These are phyloP conservation scores for Oreortyx pictus DNA, from an alignment of 2,797 vertebrate species.

Conservation along the genomic window DNA sequence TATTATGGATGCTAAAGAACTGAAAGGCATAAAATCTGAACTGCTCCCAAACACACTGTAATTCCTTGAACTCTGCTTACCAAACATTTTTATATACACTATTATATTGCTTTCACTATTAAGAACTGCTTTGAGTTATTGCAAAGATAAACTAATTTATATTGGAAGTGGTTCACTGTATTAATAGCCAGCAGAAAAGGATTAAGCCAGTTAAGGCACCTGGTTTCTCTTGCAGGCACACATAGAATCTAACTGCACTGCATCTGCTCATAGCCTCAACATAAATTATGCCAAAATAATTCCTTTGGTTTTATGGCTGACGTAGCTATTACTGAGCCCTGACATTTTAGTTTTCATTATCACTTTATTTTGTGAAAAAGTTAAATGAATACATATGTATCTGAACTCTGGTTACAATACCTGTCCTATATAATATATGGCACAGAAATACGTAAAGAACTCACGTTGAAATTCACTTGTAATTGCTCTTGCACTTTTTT, in stretches of 20 bases:
- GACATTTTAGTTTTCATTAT: neutral
- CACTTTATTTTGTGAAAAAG: neutral
- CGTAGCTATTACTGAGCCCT: neutral
- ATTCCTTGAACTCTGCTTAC: neutral
- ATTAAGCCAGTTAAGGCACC: neutral
- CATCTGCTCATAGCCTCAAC: neutral
- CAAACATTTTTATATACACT: neutral
- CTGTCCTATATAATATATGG: neutral
- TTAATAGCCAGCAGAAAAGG: neutral
- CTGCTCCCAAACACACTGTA: neutral
- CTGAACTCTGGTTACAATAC: neutral
- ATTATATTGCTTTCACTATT: neutral
- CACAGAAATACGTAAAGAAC: neutral
- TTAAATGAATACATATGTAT: neutral
- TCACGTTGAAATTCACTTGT: neutral
- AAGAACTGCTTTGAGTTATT: neutral
- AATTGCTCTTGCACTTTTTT: constrained; percentile 33
- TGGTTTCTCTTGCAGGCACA: neutral
- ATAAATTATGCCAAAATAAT: neutral
- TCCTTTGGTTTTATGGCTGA: neutral
- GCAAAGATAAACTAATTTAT: neutral
- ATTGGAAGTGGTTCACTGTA: neutral
- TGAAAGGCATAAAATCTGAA: neutral
- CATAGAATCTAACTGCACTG: neutral
- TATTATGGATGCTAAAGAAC: neutral